Evolutionary conservation across 2,888 invertebrate species (phyloP), one percentile per base, ranked within the genome.

Genomic region (Neoaliturus tenellus): DNA sequence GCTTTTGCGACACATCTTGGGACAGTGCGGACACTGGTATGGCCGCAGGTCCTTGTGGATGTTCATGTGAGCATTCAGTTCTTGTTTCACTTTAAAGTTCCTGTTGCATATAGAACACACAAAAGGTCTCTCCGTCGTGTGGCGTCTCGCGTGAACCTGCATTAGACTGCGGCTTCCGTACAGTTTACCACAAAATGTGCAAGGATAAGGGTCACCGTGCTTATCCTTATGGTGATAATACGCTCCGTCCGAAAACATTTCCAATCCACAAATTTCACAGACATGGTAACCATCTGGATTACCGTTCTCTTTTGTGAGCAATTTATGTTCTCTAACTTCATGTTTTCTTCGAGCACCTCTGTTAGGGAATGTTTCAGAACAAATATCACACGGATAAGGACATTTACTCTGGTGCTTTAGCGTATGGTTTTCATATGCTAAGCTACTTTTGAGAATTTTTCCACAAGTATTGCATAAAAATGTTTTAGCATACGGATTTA

Each of bases 21-120:
- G 90, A 88, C 94, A 94, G 85, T 93, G 92, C 0, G 91, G 91
- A 89, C 94, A 95, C 23, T 90, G 90, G 88, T 92, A 92, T 0
- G 94, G 93, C 85, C 62, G 51, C 44, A 67, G 39, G 44, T 92
- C 91, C 2, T 91, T 90, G 85, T 93, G 93, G 4, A 86, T 85
- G 33, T 85, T 86, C 78, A 83, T 84, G 41, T 86, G 86, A 31
- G 85, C 84, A 12, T 80, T 81, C 14, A 86, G 83, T 33, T 85
- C 85, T 35, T 81, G 81, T 35, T 85, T 86, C 48, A 86, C 85
- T 80, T 86, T 86, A 48, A 86, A 86, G 12, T 84, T 41, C 48
- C 85, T 85, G 71, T 83, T 84, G 31, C 88, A 89, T 17, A 86
- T 78, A 41, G 86, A 85, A 85, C 89, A 89, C 28, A 87, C 85